Base-by-base conservation (phyloP, 2,797 vertebrate species). In the Labeo calbasu region DNA sequence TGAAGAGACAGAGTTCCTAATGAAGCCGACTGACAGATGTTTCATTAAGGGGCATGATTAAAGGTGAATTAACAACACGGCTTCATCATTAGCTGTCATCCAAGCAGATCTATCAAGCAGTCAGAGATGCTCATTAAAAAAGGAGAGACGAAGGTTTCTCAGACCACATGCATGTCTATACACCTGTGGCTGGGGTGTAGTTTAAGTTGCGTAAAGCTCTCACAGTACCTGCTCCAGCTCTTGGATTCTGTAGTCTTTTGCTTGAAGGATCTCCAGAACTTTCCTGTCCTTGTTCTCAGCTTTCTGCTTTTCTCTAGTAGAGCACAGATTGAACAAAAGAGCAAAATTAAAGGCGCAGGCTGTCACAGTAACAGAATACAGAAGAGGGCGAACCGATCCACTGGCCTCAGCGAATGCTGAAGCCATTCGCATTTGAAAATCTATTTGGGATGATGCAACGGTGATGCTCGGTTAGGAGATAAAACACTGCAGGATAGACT, bases 241-340 rank as follows among this genome's bases (percentile, higher is more conserved):
- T 89, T 97, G 95, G 92, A 98, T 97, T 91, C 89, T 95, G 90
- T 90, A 90, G 91, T 97, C 97, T 92, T 99, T 99, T 71, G 91
- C 92, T 93, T 98, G 96, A 69, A 99, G 95, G 90, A 99, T 97
- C 92, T 97, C 96, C 92, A 97, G 91, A 91, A 98, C 92, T 89
- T 95, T 98, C 90, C 96, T 93, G 94, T 97, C 97, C 94, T 98
- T 99, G 85, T 94, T 91, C 95, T 98, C 96, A 83, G 96, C 94
- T 95, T 97, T 99, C 89, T 95, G 93, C 90, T 97, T 98, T 94
- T 98, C 97, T 90, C 97, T 99, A 88, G 77, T 19, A 43, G 23
- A 77, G 43, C 72, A 77, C 51, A 83, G 51, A 77, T 57, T 76
- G 32, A 43, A 73, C 21, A 86, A 91, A 93, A 91, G 43, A 94